These are phyloP conservation scores for Drosophila paracracens DNA, from an alignment of 2,888 invertebrate genomes.

Conservation along the genomic window DNA sequence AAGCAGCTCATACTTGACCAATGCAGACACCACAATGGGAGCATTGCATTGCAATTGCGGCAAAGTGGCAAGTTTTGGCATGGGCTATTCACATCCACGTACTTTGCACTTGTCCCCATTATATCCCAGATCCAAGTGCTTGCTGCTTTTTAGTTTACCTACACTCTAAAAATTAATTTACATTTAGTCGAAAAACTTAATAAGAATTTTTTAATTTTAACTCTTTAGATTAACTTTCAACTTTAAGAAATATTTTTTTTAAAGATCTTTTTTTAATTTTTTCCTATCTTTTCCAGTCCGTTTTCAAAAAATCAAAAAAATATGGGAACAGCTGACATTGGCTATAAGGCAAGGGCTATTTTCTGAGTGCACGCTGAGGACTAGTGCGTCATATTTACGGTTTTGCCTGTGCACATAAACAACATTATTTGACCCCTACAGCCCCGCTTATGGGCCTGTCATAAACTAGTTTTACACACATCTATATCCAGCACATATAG, in stretches of 20 bases:
- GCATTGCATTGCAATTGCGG: constrained; percentile 50
- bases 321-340: background rate
- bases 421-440: constrained; percentile 71
- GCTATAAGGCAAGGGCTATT: background rate
- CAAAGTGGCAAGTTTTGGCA: constrained; percentile 55
- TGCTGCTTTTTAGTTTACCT: constrained; percentile 1
- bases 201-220: background rate
- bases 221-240: background rate
- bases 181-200: background rate
- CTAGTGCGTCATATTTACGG: constrained; percentile 76
- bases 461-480: constrained; percentile 80
- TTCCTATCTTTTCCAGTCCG: background rate
- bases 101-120: constrained; percentile 74
- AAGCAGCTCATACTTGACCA: constrained; percentile 69
- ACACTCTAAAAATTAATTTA: background rate
- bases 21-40: constrained; percentile 74
- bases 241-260: background rate
- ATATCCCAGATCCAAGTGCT: constrained; percentile 27
- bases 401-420: constrained; percentile 72
- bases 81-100: constrained; percentile 37
- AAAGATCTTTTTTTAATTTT: background rate
- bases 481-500: constrained; percentile 53
- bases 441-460: constrained; percentile 49
- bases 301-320: background rate
- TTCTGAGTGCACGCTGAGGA: constrained; percentile 8